Conservation (phyloP, 2,797 vertebrate species). For the Merluccius polli region DNA sequence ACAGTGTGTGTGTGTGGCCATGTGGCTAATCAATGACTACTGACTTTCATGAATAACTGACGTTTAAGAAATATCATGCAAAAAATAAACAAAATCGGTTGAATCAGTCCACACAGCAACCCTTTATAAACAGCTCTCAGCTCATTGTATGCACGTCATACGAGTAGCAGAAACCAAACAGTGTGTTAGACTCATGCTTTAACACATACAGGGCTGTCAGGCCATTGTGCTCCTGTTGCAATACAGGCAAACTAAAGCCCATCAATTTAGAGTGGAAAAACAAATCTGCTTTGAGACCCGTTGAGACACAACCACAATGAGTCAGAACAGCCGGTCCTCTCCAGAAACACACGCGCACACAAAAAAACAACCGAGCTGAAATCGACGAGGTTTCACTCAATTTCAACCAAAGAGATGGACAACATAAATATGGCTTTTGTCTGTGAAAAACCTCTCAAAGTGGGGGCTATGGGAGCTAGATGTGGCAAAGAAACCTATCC, state of each 20-base stretch:
- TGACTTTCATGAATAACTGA: not conserved
- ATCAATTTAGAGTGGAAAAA: not conserved
- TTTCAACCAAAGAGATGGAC: constrained; percentile 28
- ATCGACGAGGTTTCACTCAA: constrained; percentile 40
- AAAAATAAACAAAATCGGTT: not conserved
- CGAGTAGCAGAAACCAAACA: not conserved
- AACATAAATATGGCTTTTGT: constrained; percentile 52
- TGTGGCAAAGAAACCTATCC: constrained; percentile 54
- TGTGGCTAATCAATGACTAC: not conserved
- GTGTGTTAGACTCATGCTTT: not conserved
- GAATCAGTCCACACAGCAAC: not conserved
- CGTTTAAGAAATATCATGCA: not conserved
- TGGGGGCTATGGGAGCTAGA: constrained; percentile 41
- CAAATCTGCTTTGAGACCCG: not conserved
- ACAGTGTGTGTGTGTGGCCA: too few relatives aligned
- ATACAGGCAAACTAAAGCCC: not conserved
- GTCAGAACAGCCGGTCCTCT: not conserved
- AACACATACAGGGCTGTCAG: not conserved
- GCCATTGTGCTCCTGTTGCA: not conserved
- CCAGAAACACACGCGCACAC: not conserved
- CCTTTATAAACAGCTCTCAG: not conserved
- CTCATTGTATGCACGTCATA: not conserved
- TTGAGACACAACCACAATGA: not conserved
- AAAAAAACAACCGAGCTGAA: constrained; percentile 32
- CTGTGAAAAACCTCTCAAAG: constrained; percentile 18